These are phyloP conservation scores for Tridacna crocea DNA, from an alignment of 2,888 invertebrate genomes.

Conservation along the genomic window DNA sequence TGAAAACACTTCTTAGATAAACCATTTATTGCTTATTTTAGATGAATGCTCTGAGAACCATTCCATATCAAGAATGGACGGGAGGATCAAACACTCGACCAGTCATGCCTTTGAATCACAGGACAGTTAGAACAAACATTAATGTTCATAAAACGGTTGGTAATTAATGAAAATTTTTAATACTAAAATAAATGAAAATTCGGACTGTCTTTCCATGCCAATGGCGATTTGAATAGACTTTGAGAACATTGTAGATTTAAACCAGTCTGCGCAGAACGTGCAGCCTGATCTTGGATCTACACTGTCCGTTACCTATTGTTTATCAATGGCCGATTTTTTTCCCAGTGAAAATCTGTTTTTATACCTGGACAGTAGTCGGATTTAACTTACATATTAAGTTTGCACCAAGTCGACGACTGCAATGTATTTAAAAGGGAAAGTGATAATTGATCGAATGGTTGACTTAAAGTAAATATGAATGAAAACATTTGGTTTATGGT, in stretches of 20 bases:
- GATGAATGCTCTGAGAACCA: slow-evolving; percentile 52
- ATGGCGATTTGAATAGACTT: no score
- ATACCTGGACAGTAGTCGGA: background rate
- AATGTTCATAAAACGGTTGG: slow-evolving; percentile 64
- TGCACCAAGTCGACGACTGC: no score
- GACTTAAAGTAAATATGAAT: no score
- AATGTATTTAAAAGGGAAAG: no score
- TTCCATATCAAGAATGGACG: slow-evolving; percentile 60
- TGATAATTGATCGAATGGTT: no score
- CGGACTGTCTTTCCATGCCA: background rate
- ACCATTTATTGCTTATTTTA: slow-evolving; percentile 31
- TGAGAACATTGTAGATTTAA: background rate
- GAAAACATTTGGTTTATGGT: no score
- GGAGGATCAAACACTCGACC: slow-evolving; percentile 63
- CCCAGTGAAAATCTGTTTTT: no score
- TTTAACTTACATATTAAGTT: no score
- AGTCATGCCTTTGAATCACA: slow-evolving; percentile 63
- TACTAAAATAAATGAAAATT: no score
- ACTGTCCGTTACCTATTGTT: background rate
- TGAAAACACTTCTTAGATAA: no score
- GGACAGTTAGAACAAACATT: slow-evolving; percentile 69
- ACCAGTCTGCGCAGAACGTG: background rate
- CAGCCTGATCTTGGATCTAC: background rate
- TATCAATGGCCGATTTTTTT: background rate
- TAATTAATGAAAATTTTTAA: background rate